Base-by-base conservation (phyloP, 1,140 invertebrate genomes). In the Eciton burchellii region DNA sequence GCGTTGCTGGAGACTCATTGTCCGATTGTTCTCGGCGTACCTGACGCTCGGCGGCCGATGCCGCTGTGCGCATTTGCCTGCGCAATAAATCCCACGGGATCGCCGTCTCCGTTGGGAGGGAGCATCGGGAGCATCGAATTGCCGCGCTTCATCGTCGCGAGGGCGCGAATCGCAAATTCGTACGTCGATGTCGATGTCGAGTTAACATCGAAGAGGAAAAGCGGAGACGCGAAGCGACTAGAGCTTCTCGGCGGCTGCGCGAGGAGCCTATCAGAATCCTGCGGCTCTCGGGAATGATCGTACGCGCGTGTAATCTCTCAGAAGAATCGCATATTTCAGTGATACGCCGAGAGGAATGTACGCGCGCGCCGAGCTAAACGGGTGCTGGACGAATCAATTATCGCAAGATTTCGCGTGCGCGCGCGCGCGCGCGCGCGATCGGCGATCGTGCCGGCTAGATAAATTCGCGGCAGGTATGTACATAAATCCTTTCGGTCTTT, bases 111-210 rank as follows among this genome's bases (percentile, higher is more conserved):
- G 49, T 79, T 70, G 63, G 70, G 60, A 29, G 60, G 3, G 29
- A 59, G 77, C 74, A 83, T 86, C 79, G 68, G 73, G 21, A 68
- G 71, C 77, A 63, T 84, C 71, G 81, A 71, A 85, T 86, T 84
- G 41, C 84, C 70, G 62, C 77, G 66, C 73, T 85, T 86, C 83
- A 76, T 86, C 47, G 56, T 63, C 49, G 56, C 74, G 52, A 45
- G 63, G 62, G 70, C 70, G 35, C 16, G 41, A 60, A n/a, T n/a
- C n/a, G n/a, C n/a, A n/a, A n/a, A n/a, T n/a, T n/a, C n/a, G n/a
- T n/a, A n/a, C n/a, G n/a, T n/a, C n/a, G n/a, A n/a, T n/a, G n/a
- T n/a, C n/a, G n/a, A n/a, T n/a, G n/a, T n/a, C n/a, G n/a, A n/a
- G n/a, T n/a, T n/a, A n/a, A n/a, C n/a, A n/a, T n/a, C n/a, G n/a